Conservation (phyloP, 1,140 invertebrate species). For the Anastrepha obliqua region DNA sequence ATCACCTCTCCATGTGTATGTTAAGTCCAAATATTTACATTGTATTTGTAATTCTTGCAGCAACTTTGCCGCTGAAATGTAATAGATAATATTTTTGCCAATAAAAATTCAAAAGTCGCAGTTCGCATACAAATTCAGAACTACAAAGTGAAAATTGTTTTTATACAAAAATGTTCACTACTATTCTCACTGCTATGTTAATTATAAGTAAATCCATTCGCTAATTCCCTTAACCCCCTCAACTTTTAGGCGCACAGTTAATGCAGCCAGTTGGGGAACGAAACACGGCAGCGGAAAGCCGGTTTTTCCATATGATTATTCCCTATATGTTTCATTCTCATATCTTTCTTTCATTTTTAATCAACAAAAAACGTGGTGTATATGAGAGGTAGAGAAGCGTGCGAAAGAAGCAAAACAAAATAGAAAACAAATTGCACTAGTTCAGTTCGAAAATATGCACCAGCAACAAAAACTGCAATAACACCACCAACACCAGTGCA, state of each 20-base stretch:
- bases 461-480: constrained; percentile 11
- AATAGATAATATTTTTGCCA: too few relatives aligned
- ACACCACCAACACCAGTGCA: not conserved
- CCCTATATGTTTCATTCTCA: not conserved
- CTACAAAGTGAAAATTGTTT: too few relatives aligned
- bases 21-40: not conserved
- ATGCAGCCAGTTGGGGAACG: constrained; percentile 4
- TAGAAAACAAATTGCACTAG: constrained; percentile 42
- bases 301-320: constrained; percentile 14
- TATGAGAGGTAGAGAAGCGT: not conserved
- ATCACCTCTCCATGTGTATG: not conserved
- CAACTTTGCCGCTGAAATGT: too few relatives aligned
- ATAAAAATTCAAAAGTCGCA: too few relatives aligned
- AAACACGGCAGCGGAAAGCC: constrained; percentile 35
- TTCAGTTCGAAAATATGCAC: not conserved
- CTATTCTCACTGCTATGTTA: too few relatives aligned
- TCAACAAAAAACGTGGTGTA: not conserved
- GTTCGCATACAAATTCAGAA: too few relatives aligned
- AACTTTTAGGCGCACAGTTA: constrained; percentile 16
- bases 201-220: not conserved
- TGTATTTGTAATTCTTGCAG: not conserved
- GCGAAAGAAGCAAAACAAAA: constrained; percentile 31
- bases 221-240: not conserved
- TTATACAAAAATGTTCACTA: too few relatives aligned
- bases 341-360: not conserved